phyloP scores from a whole-genome alignment of 1,140 invertebrate genomes.

The Caenorhabditis latens region DNA sequence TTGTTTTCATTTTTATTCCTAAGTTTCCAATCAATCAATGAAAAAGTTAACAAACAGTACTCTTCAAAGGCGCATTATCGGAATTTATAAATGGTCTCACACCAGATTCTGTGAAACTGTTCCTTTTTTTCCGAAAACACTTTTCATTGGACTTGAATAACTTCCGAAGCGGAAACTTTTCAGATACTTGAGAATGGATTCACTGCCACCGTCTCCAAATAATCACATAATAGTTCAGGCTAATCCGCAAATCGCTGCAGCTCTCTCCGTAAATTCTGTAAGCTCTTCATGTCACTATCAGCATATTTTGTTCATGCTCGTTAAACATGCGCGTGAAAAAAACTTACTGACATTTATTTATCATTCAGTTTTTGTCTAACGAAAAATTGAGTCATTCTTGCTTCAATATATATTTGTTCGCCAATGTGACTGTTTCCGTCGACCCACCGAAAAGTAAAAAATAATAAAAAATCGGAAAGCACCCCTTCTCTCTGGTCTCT shows the following conservation, averaged over 20 bases:
- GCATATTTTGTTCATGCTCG: background rate
- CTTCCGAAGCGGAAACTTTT: background rate
- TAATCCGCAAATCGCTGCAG: constrained; percentile 32
- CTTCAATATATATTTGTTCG: constrained; percentile 4
- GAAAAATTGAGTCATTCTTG: constrained; percentile 30
- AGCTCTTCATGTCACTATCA: background rate
- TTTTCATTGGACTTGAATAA: too few species aligned
- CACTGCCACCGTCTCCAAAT: constrained; percentile 26
- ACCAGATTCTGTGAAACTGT: too few species aligned
- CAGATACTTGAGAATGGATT: constrained; percentile 33
- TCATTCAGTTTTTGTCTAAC: background rate
- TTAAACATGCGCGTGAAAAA: background rate
- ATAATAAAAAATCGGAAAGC: constrained; percentile 23
- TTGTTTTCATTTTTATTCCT: background rate
- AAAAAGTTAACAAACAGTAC: too few species aligned
- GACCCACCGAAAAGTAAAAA: constrained; percentile 17
- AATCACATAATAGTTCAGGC: constrained; percentile 18
- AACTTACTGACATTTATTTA: background rate
- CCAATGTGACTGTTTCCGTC: background rate
- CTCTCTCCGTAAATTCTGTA: constrained; percentile 26
- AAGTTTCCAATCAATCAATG: too few species aligned
- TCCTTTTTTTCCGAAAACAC: background rate
- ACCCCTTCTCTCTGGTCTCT: background rate
- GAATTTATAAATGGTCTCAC: too few species aligned
- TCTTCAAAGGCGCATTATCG: too few species aligned